Evolutionary conservation across 37 sponge, comb jelly and placozoan genomes (phyloP), one percentile per base, ranked within the genome.

Genomic region (Halisarca cf. caerulea): DNA sequence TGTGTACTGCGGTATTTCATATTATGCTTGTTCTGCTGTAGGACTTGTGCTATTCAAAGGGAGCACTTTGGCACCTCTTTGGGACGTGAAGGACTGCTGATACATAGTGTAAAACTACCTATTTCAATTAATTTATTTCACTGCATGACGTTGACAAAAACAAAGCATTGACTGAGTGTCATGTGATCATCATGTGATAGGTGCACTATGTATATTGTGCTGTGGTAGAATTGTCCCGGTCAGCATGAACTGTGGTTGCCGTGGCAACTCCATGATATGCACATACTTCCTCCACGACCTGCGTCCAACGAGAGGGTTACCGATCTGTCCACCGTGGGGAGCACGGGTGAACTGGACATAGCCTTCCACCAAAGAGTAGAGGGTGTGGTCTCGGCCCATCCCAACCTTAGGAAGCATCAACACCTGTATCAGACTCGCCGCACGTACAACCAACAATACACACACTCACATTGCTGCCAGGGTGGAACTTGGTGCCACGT

Each of bases 351-450:
- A 95, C 85, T 90, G 40, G 28, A 95, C 95, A 37, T 62, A 27
- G 0, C 96, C 96, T 41, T 90, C 71, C n/a, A 88, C 91, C 24
- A 95, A 84, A 36, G 96, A 68, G 78, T 72, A 95, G 11, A 95
- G 87, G 23, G 96, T 95, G 82, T 93, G 94, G 85, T 95, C 96
- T 18, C 89, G 43, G 0, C 94, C 94, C 82, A 95, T 90, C n/a
- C 96, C 96, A 71, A 95, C 95, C 95, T 94, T 42, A 73, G 68
- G 27, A 18, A 66, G 27, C 23, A 66, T 18, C 27, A 25, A 27
- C 27, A 25, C 25, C 9, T 14, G 28, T 14, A 66, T 66, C 8
- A 9, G 23, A 9, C 9, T 66, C 27, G 23, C 27, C 23, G 14
- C 8, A 27, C 27, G 28, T 24, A 25, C 25, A n/a, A 45, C 55